Base-by-base conservation (phyloP, 2,113 vertebrate species). In the Pycnonotus jocosus region DNA sequence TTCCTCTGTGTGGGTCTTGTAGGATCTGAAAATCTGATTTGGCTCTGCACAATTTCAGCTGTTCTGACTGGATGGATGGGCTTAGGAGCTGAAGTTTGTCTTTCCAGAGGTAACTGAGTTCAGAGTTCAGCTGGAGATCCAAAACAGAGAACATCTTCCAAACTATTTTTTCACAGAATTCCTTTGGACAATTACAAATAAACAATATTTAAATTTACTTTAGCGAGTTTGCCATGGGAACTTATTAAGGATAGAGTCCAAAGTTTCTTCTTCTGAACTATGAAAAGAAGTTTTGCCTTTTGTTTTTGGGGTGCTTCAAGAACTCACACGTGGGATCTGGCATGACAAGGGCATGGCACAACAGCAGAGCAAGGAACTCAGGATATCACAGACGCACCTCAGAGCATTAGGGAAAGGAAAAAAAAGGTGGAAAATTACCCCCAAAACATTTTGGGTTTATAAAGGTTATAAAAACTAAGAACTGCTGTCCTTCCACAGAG, bases 1-100 rank as follows among this genome's bases (percentile, higher is more conserved):
- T 44, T 53, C 31, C 40, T 15, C 25, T 22, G 16, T 0, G 0
- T 6, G 23, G 19, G 5, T 19, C 80, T 21, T 17, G 24, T 7
- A 7, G 40, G 24, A 72, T 14, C 79, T 30, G 22, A 69, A 74
- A 77, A 82, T 60, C n/a, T n/a, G n/a, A n/a, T 80, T 47, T 27
- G 3, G 22, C 40, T 72, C 57, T 28, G 86, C 6, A 3, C 30
- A 31, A 15, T 80, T 56, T 56, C 53, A 81, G 35, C 28, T 2
- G 0, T 35, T 65, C 50, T 35, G 40, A 31, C 31, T 6, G n/a
- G 20, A 38, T 16, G 17, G 47, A 10, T 85, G 35, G 16, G 33
- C 68, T 80, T 12, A 60, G 38, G 64, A 72, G 72, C 33, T 77
- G 20, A 50, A 69, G 2, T 4, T 74, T 65, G 3, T 30, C 10